Evolutionary conservation across 1,140 invertebrate species (phyloP).

Genomic region (Aphelinus certus): DNA sequence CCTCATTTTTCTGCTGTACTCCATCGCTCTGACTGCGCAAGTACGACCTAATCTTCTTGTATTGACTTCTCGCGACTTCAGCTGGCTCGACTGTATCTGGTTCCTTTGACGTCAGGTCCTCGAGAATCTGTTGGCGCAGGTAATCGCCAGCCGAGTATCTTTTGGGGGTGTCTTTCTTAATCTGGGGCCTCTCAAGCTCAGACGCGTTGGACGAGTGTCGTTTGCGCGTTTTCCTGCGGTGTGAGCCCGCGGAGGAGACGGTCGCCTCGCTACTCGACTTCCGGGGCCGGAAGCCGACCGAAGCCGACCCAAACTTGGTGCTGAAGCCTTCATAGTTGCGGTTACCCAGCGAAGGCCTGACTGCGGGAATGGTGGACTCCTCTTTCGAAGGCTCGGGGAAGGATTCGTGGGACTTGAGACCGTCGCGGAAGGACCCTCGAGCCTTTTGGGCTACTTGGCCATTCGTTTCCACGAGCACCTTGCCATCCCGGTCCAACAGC

Average conservation of each 20-base stretch:
- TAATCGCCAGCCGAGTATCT: constrained; percentile 54
- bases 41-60: constrained; percentile 49
- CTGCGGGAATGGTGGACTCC: neutral
- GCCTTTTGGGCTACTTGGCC: constrained; percentile 56
- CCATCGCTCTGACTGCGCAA: constrained; percentile 43
- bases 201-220: constrained; percentile 39
- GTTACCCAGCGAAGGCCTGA: constrained; percentile 39
- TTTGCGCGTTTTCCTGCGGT: constrained; percentile 15
- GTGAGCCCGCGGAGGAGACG: constrained; percentile 27
- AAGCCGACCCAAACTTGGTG: constrained; percentile 47
- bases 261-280: constrained; percentile 55
- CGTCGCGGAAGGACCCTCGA: constrained; percentile 55
- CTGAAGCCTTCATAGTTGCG: constrained; percentile 57
- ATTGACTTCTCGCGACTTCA: constrained; percentile 37
- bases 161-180: constrained; percentile 21
- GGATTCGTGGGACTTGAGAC: constrained; percentile 50
- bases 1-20: neutral
- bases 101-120: constrained; percentile 41
- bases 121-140: constrained; percentile 52
- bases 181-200: neutral
- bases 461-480: constrained; percentile 56
- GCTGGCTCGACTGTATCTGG: constrained; percentile 14
- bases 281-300: constrained; percentile 45
- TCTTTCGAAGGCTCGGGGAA: constrained; percentile 38
- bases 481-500: constrained; percentile 57